These are phyloP conservation scores for Anguilla megastoma DNA, from an alignment of 2,797 vertebrate genomes.

Conservation along the genomic window DNA sequence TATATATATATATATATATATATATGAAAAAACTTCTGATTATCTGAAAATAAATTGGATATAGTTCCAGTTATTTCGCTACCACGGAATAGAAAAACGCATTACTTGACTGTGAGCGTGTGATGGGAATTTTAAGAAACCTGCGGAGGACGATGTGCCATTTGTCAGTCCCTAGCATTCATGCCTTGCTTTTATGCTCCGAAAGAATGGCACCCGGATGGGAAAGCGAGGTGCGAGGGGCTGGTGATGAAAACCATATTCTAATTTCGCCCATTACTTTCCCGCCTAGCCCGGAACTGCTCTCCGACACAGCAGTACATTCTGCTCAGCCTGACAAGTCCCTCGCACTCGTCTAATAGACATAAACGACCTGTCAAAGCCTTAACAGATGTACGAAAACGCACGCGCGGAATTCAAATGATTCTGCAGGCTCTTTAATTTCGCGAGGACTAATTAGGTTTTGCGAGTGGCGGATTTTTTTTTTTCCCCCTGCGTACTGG, in stretches of 20 bases:
- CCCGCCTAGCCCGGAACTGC: neutral
- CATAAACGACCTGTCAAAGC: slow-evolving; percentile 1
- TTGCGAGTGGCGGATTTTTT: neutral
- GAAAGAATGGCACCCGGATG: neutral
- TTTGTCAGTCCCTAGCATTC: neutral
- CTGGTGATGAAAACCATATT: slow-evolving; percentile 5
- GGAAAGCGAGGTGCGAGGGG: neutral
- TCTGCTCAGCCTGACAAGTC: neutral
- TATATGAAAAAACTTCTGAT: slow-evolving; percentile 1
- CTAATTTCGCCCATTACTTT: neutral
- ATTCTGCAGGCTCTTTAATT: neutral
- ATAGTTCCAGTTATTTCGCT: neutral
- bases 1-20: no score
- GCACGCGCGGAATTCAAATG: neutral
- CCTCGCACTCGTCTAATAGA: neutral
- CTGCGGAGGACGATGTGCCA: neutral
- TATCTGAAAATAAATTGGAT: neutral
- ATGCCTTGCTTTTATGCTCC: neutral
- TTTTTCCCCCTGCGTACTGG: neutral
- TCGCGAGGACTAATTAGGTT: neutral
- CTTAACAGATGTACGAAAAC: neutral
- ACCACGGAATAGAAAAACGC: neutral
- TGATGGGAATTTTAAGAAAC: slow-evolving; percentile 2
- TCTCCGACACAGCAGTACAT: neutral
- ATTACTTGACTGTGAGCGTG: neutral